Percentiles rank a stretch among this genome's conserved stretches.
Conservation (phyloP, 2,888 invertebrate species). For the Danaus chrysippus region DNA sequence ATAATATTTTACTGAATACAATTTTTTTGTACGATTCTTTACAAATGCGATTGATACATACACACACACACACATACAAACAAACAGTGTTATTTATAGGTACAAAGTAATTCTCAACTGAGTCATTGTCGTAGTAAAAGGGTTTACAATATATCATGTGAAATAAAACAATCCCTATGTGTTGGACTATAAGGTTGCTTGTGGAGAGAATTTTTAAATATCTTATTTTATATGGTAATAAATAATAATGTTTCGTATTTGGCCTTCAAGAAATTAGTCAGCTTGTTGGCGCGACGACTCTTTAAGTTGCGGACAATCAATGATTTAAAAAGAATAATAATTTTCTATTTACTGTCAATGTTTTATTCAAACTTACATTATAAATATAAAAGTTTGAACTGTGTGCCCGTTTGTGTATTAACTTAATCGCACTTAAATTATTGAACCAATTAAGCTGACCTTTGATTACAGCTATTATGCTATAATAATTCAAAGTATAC, state of each 20-base stretch:
- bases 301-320: slow-evolving; percentile 30
- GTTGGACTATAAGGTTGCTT: slow-evolving; percentile 42
- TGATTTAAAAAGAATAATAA: not conserved
- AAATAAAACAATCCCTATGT: slow-evolving; percentile 43
- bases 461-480: too few species aligned
- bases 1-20: slow-evolving; percentile 5
- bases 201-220: slow-evolving; percentile 34
- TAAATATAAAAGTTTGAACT: too few species aligned
- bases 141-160: slow-evolving; percentile 52
- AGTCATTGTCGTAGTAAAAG: slow-evolving; percentile 60
- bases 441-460: too few species aligned
- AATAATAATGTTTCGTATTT: slow-evolving; percentile 74
- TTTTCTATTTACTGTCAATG: not conserved
- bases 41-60: slow-evolving; percentile 35
- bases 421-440: too few species aligned
- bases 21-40: slow-evolving; percentile 33
- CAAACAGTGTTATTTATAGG: slow-evolving; percentile 56
- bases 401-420: too few species aligned
- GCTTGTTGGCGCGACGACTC: slow-evolving; percentile 48
- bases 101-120: slow-evolving; percentile 56
- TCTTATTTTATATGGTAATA: slow-evolving; percentile 67
- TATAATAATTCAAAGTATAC: too few species aligned
- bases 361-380: not conserved
- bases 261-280: slow-evolving; percentile 76
- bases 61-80: slow-evolving; percentile 34